phyloP scores from a whole-genome alignment of 2,888 invertebrate genomes.

The Lathronympha strigana region DNA sequence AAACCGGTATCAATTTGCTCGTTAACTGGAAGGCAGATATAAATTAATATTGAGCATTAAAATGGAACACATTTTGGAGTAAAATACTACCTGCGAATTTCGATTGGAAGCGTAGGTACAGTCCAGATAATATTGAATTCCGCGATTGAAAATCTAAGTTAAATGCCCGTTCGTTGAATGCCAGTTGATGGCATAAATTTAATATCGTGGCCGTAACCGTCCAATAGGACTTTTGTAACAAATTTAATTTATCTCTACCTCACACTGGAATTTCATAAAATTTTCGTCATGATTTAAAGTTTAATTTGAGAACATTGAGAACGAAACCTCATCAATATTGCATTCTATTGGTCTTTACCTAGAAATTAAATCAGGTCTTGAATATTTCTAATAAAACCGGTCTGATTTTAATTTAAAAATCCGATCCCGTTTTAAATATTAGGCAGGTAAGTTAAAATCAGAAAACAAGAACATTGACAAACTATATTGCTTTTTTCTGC shows the following conservation, averaged over 20 bases:
- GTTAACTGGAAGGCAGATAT: constrained; percentile 25
- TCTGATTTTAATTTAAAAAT: background rate
- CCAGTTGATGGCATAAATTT: constrained; percentile 80
- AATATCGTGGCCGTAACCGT: constrained; percentile 76
- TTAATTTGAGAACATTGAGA: constrained; percentile 51
- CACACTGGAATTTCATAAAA: constrained; percentile 76
- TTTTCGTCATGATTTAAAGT: constrained; percentile 75
- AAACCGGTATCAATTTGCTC: constrained; percentile 27
- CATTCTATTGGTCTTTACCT: constrained; percentile 2
- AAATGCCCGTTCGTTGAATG: constrained; percentile 74
- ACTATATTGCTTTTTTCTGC: too few relatives aligned
- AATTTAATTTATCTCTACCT: constrained; percentile 77
- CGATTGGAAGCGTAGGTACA: constrained; percentile 43
- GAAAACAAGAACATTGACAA: too few relatives aligned
- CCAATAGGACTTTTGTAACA: constrained; percentile 79
- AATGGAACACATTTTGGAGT: constrained; percentile 11
- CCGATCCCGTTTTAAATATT: background rate
- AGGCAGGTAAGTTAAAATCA: background rate
- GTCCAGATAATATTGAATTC: constrained; percentile 65
- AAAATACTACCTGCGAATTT: constrained; percentile 21
- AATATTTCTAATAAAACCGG: background rate
- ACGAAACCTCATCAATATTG: constrained; percentile 46
- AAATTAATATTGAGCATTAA: constrained; percentile 31
- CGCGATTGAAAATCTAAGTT: constrained; percentile 71
- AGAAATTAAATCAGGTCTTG: background rate